phyloP scores from a whole-genome alignment of 2,797 vertebrate genomes.

The Phyllotis vaccarum region DNA sequence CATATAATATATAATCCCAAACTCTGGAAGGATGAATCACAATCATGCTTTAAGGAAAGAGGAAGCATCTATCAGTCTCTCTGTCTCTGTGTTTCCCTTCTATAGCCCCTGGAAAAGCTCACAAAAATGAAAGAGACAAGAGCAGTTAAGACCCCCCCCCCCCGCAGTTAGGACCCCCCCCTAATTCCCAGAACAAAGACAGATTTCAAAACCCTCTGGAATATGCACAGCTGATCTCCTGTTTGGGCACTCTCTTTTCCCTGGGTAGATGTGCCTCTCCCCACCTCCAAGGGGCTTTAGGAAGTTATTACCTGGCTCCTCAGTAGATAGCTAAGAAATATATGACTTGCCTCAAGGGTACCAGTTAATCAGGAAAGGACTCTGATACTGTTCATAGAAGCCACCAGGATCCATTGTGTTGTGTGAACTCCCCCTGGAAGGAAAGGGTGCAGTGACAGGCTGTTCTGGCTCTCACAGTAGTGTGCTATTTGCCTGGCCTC shows the following conservation, averaged over 20 bases:
- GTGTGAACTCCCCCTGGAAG: background rate
- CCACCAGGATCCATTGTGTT: background rate
- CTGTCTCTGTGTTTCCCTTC: background rate
- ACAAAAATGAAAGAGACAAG: constrained; percentile 17
- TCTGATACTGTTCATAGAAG: background rate
- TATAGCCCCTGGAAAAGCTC: background rate
- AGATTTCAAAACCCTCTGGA: constrained; percentile 12
- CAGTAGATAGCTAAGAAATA: background rate
- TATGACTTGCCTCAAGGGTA: background rate
- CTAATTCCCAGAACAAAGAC: constrained; percentile 38
- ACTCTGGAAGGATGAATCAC: too few relatives aligned
- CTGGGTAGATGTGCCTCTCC: background rate
- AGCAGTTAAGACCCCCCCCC: background rate
- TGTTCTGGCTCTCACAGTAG: background rate
- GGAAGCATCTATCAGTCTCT: too few relatives aligned
- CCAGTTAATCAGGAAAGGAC: background rate
- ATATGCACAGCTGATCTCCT: background rate
- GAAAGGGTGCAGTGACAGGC: background rate
- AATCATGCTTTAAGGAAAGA: too few relatives aligned
- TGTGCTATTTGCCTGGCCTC: background rate
- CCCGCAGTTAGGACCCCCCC: background rate
- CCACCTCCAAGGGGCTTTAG: background rate
- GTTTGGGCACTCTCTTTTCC: background rate
- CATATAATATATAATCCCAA: too few relatives aligned
- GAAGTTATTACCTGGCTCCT: background rate